Conservation (phyloP, 2,888 invertebrate species). For the Caenorhabditis plicata region DNA sequence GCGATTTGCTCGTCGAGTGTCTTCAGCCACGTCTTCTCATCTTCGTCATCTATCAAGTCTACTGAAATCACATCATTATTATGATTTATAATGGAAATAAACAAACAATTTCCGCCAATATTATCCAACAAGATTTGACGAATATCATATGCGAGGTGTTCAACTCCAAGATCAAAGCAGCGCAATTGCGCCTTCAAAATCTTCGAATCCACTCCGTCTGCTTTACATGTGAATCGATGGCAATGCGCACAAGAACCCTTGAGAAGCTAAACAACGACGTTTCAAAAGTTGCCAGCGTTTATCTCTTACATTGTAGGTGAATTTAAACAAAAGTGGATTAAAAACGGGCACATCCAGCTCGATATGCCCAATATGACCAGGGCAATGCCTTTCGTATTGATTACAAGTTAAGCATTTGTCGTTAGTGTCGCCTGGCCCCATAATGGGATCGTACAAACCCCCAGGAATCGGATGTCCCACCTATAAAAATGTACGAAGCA, state of each 20-base stretch:
- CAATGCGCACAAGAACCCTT: slow-evolving; percentile 69
- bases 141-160: slow-evolving; percentile 75
- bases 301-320: slow-evolving; percentile 72
- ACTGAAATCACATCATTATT: background rate
- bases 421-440: slow-evolving; percentile 72
- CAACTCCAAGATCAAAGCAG: slow-evolving; percentile 72
- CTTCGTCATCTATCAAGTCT: slow-evolving; percentile 10
- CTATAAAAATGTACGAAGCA: slow-evolving; percentile 31
- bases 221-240: slow-evolving; percentile 64
- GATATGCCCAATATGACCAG: slow-evolving; percentile 88
- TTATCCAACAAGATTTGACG: slow-evolving; percentile 27
- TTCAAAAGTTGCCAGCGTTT: background rate
- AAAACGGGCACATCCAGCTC: slow-evolving; percentile 83
- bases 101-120: background rate
- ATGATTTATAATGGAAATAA: background rate
- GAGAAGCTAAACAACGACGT: slow-evolving; percentile 64
- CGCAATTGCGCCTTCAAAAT: slow-evolving; percentile 73
- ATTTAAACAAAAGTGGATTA: slow-evolving; percentile 84
- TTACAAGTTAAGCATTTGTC: slow-evolving; percentile 59
- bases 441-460: slow-evolving; percentile 84
- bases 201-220: slow-evolving; percentile 37
- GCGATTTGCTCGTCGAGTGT: slow-evolving; percentile 65
- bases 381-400: slow-evolving; percentile 46
- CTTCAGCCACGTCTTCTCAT: slow-evolving; percentile 4
- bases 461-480: slow-evolving; percentile 68